These are phyloP conservation scores for Lepilemur ruficaudatus DNA, from an alignment of 2,797 vertebrate genomes.

Conservation along the genomic window DNA sequence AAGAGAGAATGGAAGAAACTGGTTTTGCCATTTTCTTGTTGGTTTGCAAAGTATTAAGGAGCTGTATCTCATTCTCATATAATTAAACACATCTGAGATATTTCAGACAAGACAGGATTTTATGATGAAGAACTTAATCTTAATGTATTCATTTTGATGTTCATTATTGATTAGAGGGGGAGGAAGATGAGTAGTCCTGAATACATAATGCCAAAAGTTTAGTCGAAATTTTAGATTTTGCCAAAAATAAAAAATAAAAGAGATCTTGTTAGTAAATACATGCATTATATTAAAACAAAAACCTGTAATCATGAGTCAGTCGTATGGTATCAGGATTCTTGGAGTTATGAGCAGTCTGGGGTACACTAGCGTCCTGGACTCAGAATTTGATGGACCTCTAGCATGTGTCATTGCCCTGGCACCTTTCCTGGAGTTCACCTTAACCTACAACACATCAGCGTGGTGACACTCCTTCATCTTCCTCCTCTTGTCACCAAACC, in stretches of 20 bases:
- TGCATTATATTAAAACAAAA: not conserved
- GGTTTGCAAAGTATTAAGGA: not conserved
- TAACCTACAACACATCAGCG: accelerated
- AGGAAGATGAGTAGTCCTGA: not conserved
- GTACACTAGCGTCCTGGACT: not conserved
- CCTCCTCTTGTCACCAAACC: not conserved
- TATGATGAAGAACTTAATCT: not conserved
- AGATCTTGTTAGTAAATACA: not conserved
- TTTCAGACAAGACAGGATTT: not conserved
- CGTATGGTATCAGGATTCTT: not conserved
- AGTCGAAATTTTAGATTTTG: not conserved
- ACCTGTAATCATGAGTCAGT: not conserved
- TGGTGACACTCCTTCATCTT: not conserved
- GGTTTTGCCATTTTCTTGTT: not conserved
- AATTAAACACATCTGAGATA: not conserved
- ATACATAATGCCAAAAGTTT: not conserved
- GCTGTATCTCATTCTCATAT: not conserved
- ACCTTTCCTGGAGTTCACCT: not conserved
- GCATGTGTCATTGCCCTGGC: too few relatives aligned
- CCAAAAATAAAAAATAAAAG: not conserved
- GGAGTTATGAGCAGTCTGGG: not conserved
- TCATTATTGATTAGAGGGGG: not conserved
- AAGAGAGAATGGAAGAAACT: not conserved
- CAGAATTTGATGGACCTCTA: not conserved
- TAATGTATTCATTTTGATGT: not conserved